Evolutionary conservation across 1,140 invertebrate genomes (phyloP).

Genomic region (Drosophila murphyi): DNA sequence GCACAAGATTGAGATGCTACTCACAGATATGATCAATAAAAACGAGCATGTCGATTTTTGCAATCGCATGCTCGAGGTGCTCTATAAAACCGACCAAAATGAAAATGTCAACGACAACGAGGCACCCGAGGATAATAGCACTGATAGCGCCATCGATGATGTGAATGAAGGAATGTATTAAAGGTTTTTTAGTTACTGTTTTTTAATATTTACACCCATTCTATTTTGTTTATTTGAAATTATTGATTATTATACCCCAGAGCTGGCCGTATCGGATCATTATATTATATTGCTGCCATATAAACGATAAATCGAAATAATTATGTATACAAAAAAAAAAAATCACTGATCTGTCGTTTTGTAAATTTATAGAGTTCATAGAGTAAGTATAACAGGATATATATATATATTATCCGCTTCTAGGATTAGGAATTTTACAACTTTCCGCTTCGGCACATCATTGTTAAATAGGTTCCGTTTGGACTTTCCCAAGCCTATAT

Average conservation of each 20-base stretch:
- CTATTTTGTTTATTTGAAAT: too few species aligned
- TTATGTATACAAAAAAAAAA: too few species aligned
- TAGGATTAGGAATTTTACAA: too few species aligned
- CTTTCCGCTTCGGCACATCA: not conserved
- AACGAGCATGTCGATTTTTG: conserved; percentile 50
- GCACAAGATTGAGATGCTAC: conserved; percentile 50
- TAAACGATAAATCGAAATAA: too few species aligned
- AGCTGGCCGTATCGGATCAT: too few species aligned
- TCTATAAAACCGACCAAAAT: conserved; percentile 47
- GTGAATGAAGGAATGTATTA: conserved; percentile 50
- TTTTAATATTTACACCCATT: too few species aligned
- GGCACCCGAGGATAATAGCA: not conserved
- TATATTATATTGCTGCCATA: too few species aligned
- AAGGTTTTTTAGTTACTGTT: not conserved
- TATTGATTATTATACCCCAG: too few species aligned
- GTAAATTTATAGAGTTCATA: too few species aligned
- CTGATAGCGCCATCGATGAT: conserved; percentile 9
- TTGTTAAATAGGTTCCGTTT: not conserved
- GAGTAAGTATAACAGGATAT: too few species aligned
- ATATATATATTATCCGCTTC: too few species aligned
- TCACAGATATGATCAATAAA: conserved; percentile 38
- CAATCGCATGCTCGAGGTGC: conserved; percentile 54
- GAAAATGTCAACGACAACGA: not conserved
- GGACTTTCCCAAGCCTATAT: conserved; percentile 9
- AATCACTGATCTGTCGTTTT: too few species aligned